phyloP scores from a whole-genome alignment of 2,888 invertebrate species.

The Drosophila trichaetosa region DNA sequence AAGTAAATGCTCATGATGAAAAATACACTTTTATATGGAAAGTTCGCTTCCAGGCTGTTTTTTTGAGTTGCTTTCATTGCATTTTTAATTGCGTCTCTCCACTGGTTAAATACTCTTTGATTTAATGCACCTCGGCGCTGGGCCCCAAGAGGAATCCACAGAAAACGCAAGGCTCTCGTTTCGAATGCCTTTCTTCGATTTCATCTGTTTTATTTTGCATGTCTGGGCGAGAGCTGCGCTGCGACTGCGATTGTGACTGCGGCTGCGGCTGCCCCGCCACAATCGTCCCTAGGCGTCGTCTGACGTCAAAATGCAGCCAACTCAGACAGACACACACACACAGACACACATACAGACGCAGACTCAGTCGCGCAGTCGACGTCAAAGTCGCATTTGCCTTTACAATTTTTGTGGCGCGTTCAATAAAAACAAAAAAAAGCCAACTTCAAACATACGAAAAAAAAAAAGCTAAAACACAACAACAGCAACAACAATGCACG shows the following conservation, averaged over 20 bases:
- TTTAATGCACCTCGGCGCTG: conserved; percentile 35
- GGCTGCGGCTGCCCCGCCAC: conserved; percentile 30
- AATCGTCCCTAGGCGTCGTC: conserved; percentile 62
- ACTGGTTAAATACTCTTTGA: conserved; percentile 29
- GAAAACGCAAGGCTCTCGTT: conserved; percentile 24
- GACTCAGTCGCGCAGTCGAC: conserved; percentile 34
- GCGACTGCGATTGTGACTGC: neutral
- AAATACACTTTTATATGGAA: neutral
- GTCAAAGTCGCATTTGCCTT: conserved; percentile 66
- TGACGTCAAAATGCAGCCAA: conserved; percentile 76
- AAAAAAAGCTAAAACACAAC: conserved; percentile 45
- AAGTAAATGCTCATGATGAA: neutral
- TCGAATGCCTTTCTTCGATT: conserved; percentile 39
- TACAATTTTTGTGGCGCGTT: conserved; percentile 73
- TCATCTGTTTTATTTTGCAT: conserved; percentile 65
- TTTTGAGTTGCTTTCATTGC: conserved; percentile 7
- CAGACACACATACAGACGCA: conserved; percentile 4
- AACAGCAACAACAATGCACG: conserved; percentile 39
- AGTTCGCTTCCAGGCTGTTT: too few relatives aligned
- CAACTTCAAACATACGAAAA: conserved; percentile 58
- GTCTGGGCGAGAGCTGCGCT: conserved; percentile 52
- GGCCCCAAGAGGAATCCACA: conserved; percentile 23
- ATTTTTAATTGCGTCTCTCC: conserved; percentile 22
- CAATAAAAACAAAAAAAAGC: conserved; percentile 67
- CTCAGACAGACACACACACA: conserved; percentile 22